Evolutionary conservation across 2,797 vertebrate genomes (phyloP).

Genomic region (Tenualosa ilisha): DNA sequence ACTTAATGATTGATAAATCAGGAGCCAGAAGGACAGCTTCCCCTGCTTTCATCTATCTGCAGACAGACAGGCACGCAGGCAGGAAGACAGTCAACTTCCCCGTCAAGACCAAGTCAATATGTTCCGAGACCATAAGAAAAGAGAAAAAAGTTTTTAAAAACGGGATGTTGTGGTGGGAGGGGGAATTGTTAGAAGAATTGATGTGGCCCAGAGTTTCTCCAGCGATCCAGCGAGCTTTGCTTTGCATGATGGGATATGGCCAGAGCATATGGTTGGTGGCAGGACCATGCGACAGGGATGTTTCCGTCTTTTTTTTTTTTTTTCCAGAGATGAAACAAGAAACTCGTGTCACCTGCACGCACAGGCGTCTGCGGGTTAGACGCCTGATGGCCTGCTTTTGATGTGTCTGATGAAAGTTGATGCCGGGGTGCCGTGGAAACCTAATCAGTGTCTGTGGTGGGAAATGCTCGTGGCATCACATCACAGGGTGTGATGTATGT

Average conservation of each 20-base stretch:
- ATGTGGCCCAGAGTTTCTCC: background rate
- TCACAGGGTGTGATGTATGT: background rate
- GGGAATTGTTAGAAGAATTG: background rate
- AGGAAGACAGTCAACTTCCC: background rate
- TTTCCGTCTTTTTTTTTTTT: too few relatives aligned
- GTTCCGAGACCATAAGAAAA: slow-evolving; percentile 1
- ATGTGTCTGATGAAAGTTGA: slow-evolving; percentile 21
- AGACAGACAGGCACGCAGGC: background rate
- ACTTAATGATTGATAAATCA: background rate
- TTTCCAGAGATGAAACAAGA: background rate
- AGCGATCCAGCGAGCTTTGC: background rate
- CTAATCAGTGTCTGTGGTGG: slow-evolving; percentile 9
- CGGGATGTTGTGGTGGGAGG: background rate
- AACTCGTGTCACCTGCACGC: background rate
- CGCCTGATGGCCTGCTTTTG: slow-evolving; percentile 17
- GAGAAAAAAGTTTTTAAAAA: background rate
- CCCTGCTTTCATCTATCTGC: background rate
- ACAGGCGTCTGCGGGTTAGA: background rate
- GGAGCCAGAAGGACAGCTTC: background rate
- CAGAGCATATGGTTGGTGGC: slow-evolving; percentile 1
- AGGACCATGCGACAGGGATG: background rate
- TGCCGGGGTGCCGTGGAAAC: background rate
- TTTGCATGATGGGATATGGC: background rate
- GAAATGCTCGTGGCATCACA: background rate
- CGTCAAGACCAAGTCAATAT: background rate